Percentiles rank a stretch among this genome's conserved stretches.
phyloP scores from a whole-genome alignment of 2,797 vertebrate species.

The Hemibagrus guttatus region DNA sequence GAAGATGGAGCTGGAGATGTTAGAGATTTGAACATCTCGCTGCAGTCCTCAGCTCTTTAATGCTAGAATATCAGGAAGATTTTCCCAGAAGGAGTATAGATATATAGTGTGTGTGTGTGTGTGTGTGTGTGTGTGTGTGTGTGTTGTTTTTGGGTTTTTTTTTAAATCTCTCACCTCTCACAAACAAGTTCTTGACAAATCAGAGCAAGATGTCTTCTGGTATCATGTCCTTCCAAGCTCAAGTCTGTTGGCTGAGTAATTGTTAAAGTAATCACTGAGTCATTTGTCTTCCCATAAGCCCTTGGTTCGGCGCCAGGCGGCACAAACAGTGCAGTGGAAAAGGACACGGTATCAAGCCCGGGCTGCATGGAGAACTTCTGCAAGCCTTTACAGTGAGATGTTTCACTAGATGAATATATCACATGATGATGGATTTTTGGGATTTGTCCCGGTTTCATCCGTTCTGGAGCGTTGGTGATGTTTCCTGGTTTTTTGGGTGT shows the following conservation, averaged over 20 bases:
- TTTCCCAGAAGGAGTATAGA: no score
- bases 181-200: slow-evolving; percentile 30
- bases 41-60: background rate
- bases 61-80: background rate
- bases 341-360: slow-evolving; percentile 33
- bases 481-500: background rate
- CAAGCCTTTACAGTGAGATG: background rate
- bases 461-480: background rate
- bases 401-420: no score
- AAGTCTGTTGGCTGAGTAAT: slow-evolving; percentile 50
- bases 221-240: slow-evolving; percentile 29
- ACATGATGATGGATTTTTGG: no score
- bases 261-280: slow-evolving; percentile 53
- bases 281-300: slow-evolving; percentile 54
- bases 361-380: background rate
- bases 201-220: slow-evolving; percentile 43
- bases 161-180: slow-evolving; percentile 8
- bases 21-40: background rate
- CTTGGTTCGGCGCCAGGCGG: slow-evolving; percentile 40
- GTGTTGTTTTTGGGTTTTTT: background rate
- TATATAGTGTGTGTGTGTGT: no score
- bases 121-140: no score
- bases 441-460: no score
- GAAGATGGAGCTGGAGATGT: background rate
- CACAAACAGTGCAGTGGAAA: slow-evolving; percentile 44